Percentiles rank a stretch among this genome's conserved stretches.
Conservation (phyloP, 1,140 invertebrate species). For the Gonioctena quinquepunctata region DNA sequence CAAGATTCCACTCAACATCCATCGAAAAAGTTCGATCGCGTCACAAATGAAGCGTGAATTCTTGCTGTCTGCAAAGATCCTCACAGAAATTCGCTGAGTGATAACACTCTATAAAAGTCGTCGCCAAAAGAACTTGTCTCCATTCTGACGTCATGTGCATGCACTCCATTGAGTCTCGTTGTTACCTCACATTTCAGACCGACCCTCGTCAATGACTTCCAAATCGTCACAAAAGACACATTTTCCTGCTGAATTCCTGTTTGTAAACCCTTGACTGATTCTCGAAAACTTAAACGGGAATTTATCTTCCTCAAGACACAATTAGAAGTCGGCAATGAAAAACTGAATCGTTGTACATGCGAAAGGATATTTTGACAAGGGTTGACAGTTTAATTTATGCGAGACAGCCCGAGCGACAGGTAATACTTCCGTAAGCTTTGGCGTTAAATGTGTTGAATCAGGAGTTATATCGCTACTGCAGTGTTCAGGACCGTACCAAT, state of each 20-base stretch:
- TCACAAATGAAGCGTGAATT: too few species aligned
- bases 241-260: background rate
- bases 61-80: too few species aligned
- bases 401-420: background rate
- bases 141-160: background rate
- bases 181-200: background rate
- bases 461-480: too few species aligned
- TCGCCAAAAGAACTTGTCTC: background rate
- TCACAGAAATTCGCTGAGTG: too few species aligned
- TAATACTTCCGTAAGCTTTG: background rate
- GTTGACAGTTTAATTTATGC: background rate
- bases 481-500: too few species aligned
- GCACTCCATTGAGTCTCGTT: background rate
- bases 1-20: too few species aligned
- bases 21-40: too few species aligned
- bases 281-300: background rate
- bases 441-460: background rate
- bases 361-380: background rate
- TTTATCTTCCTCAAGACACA: background rate
- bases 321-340: background rate
- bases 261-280: background rate
- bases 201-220: background rate
- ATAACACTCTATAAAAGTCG: background rate
- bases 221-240: background rate
- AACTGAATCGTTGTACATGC: conserved; percentile 3